phyloP scores from a whole-genome alignment of 2,888 invertebrate genomes.

The Macaria notata region DNA sequence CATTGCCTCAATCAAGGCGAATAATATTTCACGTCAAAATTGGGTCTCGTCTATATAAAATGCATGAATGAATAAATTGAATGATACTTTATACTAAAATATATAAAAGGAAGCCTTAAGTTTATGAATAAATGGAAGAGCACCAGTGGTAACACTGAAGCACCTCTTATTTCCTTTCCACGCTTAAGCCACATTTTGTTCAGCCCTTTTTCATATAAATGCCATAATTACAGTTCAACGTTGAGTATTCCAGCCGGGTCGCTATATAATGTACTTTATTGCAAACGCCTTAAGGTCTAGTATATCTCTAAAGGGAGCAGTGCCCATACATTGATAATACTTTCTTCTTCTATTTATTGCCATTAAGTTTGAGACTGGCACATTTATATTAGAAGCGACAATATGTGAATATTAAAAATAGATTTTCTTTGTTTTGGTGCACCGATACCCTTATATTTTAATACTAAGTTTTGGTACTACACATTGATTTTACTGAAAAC shows the following conservation, averaged over 20 bases:
- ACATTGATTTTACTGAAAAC: constrained; percentile 36
- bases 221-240: constrained; percentile 25
- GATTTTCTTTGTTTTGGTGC: constrained; percentile 60
- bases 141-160: constrained; percentile 64
- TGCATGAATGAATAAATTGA: constrained; percentile 29
- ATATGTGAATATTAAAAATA: constrained; percentile 73
- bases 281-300: constrained; percentile 49
- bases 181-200: constrained; percentile 40
- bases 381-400: constrained; percentile 53
- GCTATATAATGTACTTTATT: constrained; percentile 56
- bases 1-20: constrained; percentile 3
- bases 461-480: constrained; percentile 56
- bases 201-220: constrained; percentile 33
- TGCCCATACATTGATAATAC: constrained; percentile 33
- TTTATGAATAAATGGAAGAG: constrained; percentile 45
- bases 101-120: constrained; percentile 57
- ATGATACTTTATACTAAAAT: constrained; percentile 40
- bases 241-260: constrained; percentile 34
- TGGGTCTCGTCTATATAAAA: constrained; percentile 32
- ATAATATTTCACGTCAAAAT: constrained; percentile 18
- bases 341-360: constrained; percentile 52
- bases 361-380: constrained; percentile 52
- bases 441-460: constrained; percentile 54
- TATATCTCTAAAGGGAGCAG: constrained; percentile 33
- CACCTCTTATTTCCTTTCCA: constrained; percentile 46